Conservation (phyloP, 2,888 invertebrate genomes). For the Tortrix viridana region DNA sequence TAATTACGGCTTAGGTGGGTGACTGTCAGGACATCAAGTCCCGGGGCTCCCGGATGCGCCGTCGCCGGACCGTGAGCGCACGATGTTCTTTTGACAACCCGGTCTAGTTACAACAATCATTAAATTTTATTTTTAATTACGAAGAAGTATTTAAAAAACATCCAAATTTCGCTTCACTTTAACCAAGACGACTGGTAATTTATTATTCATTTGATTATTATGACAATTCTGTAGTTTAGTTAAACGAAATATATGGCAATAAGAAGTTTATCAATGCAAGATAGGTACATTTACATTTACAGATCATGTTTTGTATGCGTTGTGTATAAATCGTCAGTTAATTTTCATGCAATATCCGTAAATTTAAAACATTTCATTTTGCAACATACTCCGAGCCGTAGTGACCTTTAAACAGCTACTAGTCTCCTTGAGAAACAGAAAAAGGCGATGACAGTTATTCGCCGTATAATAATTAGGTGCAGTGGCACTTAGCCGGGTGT, state of each 20-base stretch:
- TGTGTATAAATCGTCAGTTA: too few species aligned
- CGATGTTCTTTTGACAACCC: conserved; percentile 55
- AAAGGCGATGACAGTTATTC: conserved; percentile 34
- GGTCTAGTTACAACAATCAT: conserved; percentile 17
- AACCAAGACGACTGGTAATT: neutral
- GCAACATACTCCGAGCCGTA: neutral
- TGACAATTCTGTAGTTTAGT: too few species aligned
- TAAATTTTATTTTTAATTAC: conserved; percentile 1
- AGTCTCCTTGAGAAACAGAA: conserved; percentile 20
- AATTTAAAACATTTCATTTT: too few species aligned
- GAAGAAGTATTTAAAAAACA: neutral
- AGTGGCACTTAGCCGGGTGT: conserved; percentile 20
- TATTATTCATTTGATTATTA: too few species aligned
- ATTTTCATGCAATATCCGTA: too few species aligned
- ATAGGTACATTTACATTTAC: too few species aligned
- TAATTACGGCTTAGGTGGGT: conserved; percentile 9
- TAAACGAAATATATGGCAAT: neutral
- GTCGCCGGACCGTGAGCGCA: conserved; percentile 60
- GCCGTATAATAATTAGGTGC: conserved; percentile 33
- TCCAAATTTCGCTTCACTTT: neutral
- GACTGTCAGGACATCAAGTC: conserved; percentile 36
- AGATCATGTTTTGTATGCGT: too few species aligned
- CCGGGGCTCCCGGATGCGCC: conserved; percentile 61
- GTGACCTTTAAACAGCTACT: neutral
- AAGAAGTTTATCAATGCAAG: too few species aligned